Conservation (phyloP, 2,888 invertebrate genomes). For the Bursaphelenchus okinawaensis region DNA sequence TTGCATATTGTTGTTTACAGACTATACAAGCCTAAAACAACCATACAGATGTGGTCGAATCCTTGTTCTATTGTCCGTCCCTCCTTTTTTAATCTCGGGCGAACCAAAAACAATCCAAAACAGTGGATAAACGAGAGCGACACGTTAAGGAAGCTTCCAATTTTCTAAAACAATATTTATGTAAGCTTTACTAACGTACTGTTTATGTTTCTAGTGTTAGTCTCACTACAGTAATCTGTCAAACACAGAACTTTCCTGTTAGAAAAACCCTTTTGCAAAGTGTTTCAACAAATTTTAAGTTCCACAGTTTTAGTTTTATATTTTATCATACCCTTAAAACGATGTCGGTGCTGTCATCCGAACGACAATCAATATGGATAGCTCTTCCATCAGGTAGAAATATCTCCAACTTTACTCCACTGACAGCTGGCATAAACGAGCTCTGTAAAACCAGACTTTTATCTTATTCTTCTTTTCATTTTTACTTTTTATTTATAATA, state of each 20-base stretch:
- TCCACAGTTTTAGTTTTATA: too few relatives aligned
- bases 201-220: too few relatives aligned
- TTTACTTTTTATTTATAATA: not conserved
- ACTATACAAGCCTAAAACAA: too few relatives aligned
- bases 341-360: conserved; percentile 35
- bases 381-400: conserved; percentile 32
- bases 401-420: conserved; percentile 27
- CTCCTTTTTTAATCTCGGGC: conserved; percentile 61
- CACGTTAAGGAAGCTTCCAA: not conserved
- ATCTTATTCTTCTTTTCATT: too few relatives aligned
- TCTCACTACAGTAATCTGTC: too few relatives aligned
- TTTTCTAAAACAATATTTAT: not conserved
- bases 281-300: too few relatives aligned
- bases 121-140: conserved; percentile 67
- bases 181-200: too few relatives aligned
- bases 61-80: not conserved
- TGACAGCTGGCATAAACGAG: conserved; percentile 24
- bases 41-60: conserved; percentile 31
- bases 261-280: too few relatives aligned
- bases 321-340: conserved; percentile 50
- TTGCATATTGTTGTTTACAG: too few relatives aligned
- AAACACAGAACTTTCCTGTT: too few relatives aligned
- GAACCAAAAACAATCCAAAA: conserved; percentile 82
- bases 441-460: conserved; percentile 19
- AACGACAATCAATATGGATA: conserved; percentile 26